Evolutionary conservation across 2,797 vertebrate genomes (phyloP).

Genomic region (Acropternis orthonyx): DNA sequence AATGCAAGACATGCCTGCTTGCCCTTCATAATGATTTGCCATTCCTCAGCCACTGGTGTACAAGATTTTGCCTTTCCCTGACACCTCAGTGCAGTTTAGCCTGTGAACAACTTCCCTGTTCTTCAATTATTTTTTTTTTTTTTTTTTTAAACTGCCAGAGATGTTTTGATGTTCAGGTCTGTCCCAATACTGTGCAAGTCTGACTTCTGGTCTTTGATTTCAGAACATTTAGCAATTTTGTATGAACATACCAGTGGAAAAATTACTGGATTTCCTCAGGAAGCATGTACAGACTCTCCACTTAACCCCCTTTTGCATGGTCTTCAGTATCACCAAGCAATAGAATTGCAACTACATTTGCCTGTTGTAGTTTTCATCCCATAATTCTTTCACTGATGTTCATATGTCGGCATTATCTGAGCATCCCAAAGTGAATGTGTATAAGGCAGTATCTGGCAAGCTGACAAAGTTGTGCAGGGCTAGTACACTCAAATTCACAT

Average conservation of each 20-base stretch:
- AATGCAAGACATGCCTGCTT: not conserved
- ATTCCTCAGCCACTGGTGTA: not conserved
- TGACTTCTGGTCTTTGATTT: not conserved
- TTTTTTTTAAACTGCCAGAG: not conserved
- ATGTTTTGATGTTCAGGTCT: not conserved
- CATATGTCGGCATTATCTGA: not conserved
- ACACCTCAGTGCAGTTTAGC: not conserved
- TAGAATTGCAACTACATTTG: not conserved
- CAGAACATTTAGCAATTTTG: not conserved
- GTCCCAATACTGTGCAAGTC: not conserved
- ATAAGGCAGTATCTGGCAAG: not conserved
- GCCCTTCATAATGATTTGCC: not conserved
- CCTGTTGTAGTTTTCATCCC: not conserved
- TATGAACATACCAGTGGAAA: not conserved
- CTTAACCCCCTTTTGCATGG: rapidly evolving
- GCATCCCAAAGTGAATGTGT: not conserved
- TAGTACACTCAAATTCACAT: not conserved
- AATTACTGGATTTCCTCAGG: not conserved
- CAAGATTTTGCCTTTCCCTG: not conserved
- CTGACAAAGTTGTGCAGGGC: not conserved
- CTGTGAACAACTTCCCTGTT: not conserved
- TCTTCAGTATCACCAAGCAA: not conserved
- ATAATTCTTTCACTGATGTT: not conserved
- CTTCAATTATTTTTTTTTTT: not conserved
- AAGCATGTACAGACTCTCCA: not conserved